phyloP scores from a whole-genome alignment of 2,113 vertebrate species.

The Mohoua ochrocephala region DNA sequence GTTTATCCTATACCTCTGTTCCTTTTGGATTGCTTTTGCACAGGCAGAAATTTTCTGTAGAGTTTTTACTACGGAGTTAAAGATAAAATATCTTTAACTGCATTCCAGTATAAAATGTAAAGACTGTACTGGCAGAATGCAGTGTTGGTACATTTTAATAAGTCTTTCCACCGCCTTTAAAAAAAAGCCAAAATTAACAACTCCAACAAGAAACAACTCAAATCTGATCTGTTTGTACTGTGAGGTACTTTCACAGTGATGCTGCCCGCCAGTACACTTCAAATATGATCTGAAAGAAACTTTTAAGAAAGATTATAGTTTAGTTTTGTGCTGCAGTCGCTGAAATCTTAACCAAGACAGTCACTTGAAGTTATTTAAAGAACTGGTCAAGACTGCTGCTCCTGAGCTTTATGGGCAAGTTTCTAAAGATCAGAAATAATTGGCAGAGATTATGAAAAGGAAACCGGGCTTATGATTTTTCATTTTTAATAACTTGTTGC shows the following conservation, averaged over 20 bases:
- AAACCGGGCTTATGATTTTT: neutral
- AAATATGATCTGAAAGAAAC: neutral
- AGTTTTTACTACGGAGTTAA: neutral
- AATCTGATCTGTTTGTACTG: neutral
- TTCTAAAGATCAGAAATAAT: neutral
- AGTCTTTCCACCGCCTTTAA: neutral
- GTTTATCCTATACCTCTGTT: neutral
- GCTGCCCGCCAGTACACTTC: neutral
- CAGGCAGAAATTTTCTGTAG: neutral
- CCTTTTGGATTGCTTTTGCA: neutral
- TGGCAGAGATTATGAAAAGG: neutral
- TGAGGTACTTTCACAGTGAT: neutral
- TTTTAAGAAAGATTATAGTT: neutral
- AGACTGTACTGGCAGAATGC: neutral
- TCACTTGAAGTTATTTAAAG: neutral
- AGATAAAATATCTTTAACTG: neutral
- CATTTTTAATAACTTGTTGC: neutral
- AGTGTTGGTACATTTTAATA: neutral
- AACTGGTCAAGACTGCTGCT: neutral
- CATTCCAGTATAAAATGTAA: neutral
- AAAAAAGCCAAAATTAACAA: neutral
- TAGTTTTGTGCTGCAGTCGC: neutral
- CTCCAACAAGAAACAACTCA: neutral
- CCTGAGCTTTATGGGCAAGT: neutral
- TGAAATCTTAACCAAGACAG: neutral